Evolutionary conservation across 2,888 invertebrate species (phyloP).

Genomic region (Dynastes hyllus): DNA sequence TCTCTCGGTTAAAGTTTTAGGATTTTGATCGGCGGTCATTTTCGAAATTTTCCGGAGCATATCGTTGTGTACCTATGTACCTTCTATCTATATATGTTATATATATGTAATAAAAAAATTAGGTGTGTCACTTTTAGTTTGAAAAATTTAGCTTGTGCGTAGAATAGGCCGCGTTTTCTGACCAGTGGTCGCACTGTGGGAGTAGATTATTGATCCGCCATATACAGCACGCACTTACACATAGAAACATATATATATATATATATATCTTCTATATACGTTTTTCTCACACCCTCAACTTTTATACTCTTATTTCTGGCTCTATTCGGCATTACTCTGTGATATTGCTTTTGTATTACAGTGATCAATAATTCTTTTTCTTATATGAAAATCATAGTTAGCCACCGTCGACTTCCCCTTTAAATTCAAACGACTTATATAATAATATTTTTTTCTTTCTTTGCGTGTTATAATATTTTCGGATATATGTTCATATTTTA

Average conservation of each 20-base stretch:
- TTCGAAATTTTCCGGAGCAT: background rate
- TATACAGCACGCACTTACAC: conserved; percentile 63
- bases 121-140: conserved; percentile 70
- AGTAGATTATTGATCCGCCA: conserved; percentile 70
- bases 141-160: conserved; percentile 70
- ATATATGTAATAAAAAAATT: conserved; percentile 55
- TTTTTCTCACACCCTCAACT: conserved; percentile 59
- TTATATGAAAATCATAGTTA: conserved; percentile 2
- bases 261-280: conserved; percentile 34
- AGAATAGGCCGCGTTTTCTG: conserved; percentile 63
- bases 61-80: background rate
- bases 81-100: conserved; percentile 17
- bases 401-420: background rate
- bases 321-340: conserved; percentile 56
- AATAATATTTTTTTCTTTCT: conserved; percentile 1
- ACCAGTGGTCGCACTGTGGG: conserved; percentile 71
- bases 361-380: conserved; percentile 68
- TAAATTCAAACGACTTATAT: background rate
- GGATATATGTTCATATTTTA: conserved; percentile 13
- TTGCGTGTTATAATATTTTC: background rate
- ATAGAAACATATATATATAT: conserved; percentile 44
- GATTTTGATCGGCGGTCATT: background rate
- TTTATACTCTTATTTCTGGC: conserved; percentile 67
- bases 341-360: conserved; percentile 69
- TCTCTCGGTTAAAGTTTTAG: background rate